Percentiles rank a stretch among this genome's conserved stretches.
Conservation (phyloP, 2,888 invertebrate species). For the Bellardia pandia region DNA sequence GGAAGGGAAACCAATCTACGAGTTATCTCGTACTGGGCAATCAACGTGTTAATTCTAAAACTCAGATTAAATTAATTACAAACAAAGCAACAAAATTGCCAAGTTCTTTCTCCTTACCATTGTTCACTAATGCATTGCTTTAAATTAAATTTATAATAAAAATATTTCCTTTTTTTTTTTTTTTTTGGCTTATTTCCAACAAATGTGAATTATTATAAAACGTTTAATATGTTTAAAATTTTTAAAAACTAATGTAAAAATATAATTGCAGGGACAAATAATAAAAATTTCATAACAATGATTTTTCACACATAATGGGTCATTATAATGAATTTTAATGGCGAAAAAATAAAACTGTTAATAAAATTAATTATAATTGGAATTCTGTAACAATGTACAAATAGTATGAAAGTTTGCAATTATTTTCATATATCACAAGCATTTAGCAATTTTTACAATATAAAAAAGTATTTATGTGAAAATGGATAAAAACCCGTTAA, state of each 20-base stretch:
- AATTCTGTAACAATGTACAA: background rate
- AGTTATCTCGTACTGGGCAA: no score
- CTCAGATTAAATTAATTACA: no score
- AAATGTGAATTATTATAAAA: background rate
- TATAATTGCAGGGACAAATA: background rate
- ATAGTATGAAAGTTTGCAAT: background rate
- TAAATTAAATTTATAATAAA: background rate
- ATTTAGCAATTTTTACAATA: background rate
- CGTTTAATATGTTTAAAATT: background rate
- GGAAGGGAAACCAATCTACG: no score
- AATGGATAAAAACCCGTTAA: background rate
- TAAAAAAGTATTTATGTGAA: background rate
- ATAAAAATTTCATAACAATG: background rate
- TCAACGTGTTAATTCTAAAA: no score
- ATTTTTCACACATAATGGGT: background rate
- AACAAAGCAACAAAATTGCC: no score
- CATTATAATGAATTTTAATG: background rate
- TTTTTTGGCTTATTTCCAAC: background rate
- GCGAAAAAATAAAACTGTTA: background rate
- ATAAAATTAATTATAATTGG: constrained; percentile 1
- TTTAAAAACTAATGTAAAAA: background rate
- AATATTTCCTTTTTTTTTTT: background rate
- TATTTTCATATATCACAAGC: background rate
- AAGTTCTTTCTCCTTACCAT: no score
- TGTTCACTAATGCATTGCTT: background rate